Evolutionary conservation across 2,888 invertebrate genomes (phyloP), one percentile per base, ranked within the genome.

Genomic region (Tromatobia lineatoria): DNA sequence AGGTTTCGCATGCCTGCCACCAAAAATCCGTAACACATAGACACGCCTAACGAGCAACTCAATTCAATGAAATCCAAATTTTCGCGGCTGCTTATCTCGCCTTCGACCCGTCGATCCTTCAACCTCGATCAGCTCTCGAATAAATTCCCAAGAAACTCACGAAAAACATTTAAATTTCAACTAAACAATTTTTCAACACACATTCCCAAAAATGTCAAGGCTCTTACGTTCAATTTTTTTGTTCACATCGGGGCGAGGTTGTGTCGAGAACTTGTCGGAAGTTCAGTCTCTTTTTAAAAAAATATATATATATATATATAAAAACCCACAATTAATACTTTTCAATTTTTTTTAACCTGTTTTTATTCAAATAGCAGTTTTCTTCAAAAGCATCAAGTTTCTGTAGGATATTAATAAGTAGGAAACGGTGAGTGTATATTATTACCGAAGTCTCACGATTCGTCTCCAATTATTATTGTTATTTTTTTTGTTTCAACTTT

Each of bases 31-130:
- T 25, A 18, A 13, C 45, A 18, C 45, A 69, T 18, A 71, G 74
- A 69, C 78, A 83, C 75, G 79, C 83, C 79, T 79, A 70, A 75
- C n/a, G 38, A 25, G 38, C n/a, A 29, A 4, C n/a, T 29, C 42
- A 76, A 54, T 29, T 67, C 15, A 34, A 61, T 61, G 23, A 38
- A n/a, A 75, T 74, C 61, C 11, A 45, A 13, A 59, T 18, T 20
- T 57, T 23, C 42, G 52, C 47, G n/a, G n/a, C n/a, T n/a, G n/a
- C 18, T 20, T 47, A 59, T 15, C 23, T 23, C 34, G 3, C 10
- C 52, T 13, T 59, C 18, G 59, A 74, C 61, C 74, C 45, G 34
- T 47, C 59, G 47, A 74, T 73, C 59, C 42, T 23, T n/a, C 10
- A 1, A 0, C 15, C 59, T 59, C 57, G 23, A 71, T 71, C 38